Conservation (phyloP, 2,797 vertebrate species). For the Salmo trutta region DNA sequence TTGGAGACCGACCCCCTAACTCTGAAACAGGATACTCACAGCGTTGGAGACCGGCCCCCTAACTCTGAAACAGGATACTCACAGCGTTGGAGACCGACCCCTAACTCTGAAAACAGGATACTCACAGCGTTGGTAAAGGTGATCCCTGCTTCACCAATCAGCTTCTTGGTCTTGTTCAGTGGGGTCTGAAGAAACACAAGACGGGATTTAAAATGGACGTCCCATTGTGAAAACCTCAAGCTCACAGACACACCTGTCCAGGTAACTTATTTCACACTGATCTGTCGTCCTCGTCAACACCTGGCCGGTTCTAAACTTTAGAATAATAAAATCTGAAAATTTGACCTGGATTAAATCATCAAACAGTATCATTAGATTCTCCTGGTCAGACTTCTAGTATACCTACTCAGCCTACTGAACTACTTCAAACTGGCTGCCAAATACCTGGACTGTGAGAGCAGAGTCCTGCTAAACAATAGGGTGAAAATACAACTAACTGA, state of each 20-base stretch:
- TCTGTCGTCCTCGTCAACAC: neutral
- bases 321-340: neutral
- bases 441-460: neutral
- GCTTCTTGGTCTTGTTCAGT: constrained; percentile 86
- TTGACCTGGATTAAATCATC: neutral
- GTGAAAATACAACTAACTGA: no score
- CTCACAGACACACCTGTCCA: neutral
- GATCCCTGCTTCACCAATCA: constrained; percentile 89
- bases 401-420: no score
- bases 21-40: no score
- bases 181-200: constrained; percentile 77
- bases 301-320: neutral
- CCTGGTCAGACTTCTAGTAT: neutral
- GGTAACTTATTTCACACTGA: neutral
- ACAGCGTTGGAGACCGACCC: no score
- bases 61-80: no score
- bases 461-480: no score
- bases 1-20: no score
- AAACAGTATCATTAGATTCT: neutral
- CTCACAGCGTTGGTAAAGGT: constrained; percentile 90
- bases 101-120: neutral
- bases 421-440: neutral
- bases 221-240: neutral
- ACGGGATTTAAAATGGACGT: neutral
- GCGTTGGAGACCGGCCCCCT: no score